Conservation (phyloP, 1,140 invertebrate species). For the Eubasilissa regina region DNA sequence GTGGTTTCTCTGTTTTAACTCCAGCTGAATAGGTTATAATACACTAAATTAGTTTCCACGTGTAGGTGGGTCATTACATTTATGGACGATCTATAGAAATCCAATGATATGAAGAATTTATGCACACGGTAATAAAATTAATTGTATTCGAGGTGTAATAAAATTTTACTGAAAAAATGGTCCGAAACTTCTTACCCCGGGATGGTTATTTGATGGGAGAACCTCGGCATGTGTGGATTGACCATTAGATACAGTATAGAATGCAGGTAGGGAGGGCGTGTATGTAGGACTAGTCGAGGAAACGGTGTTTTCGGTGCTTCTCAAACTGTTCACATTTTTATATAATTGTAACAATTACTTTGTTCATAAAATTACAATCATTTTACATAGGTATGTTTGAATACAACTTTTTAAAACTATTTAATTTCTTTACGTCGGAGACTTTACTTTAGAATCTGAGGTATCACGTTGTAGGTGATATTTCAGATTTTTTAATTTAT, state of each 20-base stretch:
- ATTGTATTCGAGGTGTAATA: slow-evolving; percentile 7
- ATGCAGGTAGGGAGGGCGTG: slow-evolving; percentile 41
- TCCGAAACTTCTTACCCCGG: neutral
- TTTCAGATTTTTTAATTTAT: too few species aligned
- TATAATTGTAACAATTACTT: neutral
- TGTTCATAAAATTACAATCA: neutral
- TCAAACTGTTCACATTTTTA: slow-evolving; percentile 2
- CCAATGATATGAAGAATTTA: slow-evolving; percentile 9
- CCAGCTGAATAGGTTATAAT: neutral
- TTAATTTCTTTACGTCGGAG: too few species aligned
- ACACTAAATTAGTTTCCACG: slow-evolving; percentile 7
- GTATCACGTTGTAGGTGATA: too few species aligned
- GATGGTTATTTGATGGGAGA: neutral
- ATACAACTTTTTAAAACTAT: too few species aligned
- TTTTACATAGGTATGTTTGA: too few species aligned
- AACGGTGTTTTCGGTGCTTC: slow-evolving; percentile 9
- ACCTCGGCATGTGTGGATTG: neutral
- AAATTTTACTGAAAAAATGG: neutral
- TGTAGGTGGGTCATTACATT: slow-evolving; percentile 30
- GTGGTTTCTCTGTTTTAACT: neutral
- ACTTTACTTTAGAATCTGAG: too few species aligned
- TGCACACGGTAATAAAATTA: neutral
- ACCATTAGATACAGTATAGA: slow-evolving; percentile 35
- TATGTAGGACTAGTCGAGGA: slow-evolving; percentile 13
- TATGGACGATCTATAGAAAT: slow-evolving; percentile 8